Base-by-base conservation (phyloP, 53 echinoderm and acorn worm species). In the Luidia sarsii region DNA sequence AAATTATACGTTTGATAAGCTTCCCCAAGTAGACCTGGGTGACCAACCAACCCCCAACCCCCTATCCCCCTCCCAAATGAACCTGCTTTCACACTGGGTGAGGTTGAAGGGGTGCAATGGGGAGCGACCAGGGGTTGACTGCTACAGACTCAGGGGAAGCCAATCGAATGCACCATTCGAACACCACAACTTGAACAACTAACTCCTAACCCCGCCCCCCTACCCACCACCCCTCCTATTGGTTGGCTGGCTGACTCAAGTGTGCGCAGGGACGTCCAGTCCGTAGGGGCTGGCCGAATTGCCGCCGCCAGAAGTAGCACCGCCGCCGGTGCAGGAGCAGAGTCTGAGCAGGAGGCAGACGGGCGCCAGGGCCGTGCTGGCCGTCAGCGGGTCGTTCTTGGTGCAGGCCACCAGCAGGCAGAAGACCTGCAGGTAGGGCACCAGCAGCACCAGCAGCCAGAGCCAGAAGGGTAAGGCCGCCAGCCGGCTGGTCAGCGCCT, bases 391-490 rank as follows among this genome's bases (percentile, higher is more conserved):
- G 37, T 99, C 91, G 38, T 80, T 94, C 74, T 90, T 91, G 0
- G 99, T 99, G 66, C 99, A 99, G 0, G 99, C 93, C 71, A 99
- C 61, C 31, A 99, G 60, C 20, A 99, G 52, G 65, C 99, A 99
- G 82, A 99, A 99, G 29, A 93, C 81, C 57, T 99, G 99, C 15
- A 99, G 84, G 82, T 99, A 99, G 8, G 99, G 99, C 9, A 99
- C 49, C 49, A 87, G 71, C 4, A 99, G 55, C 22, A 99, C 67
- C 10, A 89, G 33, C 6, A 88, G 49, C 97, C 97, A 97, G 2
- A 84, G 64, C 93, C 93, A 97, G 71, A 97, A 93, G 21, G 97
- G 97, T 37, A 97, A 80, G 1, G 97, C 82, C 3, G 93, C 83
- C 39, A 97, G 74, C 56, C 75, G 59, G 11, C 84, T 71, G 14